Evolutionary conservation across 2,797 vertebrate species (phyloP), one percentile per base, ranked within the genome.

Genomic region (Poecilia picta): DNA sequence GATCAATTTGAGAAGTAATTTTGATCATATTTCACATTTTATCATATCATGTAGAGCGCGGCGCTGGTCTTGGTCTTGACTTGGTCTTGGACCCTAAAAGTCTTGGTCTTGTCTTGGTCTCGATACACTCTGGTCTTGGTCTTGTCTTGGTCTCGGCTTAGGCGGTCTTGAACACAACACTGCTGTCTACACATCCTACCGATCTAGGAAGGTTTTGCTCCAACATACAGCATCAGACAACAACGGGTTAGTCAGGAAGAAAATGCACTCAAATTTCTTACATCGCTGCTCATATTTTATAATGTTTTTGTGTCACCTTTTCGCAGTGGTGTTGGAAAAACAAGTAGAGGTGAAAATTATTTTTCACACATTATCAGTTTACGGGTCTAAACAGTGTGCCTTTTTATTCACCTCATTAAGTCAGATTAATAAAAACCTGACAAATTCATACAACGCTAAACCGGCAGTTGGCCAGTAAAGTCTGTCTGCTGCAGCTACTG

Each of bases 381-480:
- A 28, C 8, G 11, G n/a, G 47, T 39, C 25, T n/a, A 47, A 66
- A 47, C 16, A n/a, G 25, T 57, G 23, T 36, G 33, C 11, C 39
- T 77, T 57, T 66, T 39, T 23, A n/a, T 53, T 64, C 49, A 13
- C 23, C 75, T 68, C 46, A 15, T 33, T 53, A 16, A n/a, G 10
- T 57, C 28, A 31, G 49, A 39, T 77, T 55, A 53, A 43, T 53
- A 55, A 55, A 64, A 77, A 57, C 28, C 53, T 25, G 36, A 46
- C 66, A 72, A 31, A 55, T 57, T 77, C 39, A 55, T 68, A 72
- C 49, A 1, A 71, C 18, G 49, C 18, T 16, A 39, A 77, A 45
- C 75, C 11, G 18, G 39, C 51, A 33, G 51, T 16, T 25, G 20
- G n/a, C 46, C 47, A 74, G 5, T 57, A 23, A 73, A 45, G 1